Evolutionary conservation across 2,888 invertebrate genomes (phyloP).

Genomic region (Zhengitettix transpicula): DNA sequence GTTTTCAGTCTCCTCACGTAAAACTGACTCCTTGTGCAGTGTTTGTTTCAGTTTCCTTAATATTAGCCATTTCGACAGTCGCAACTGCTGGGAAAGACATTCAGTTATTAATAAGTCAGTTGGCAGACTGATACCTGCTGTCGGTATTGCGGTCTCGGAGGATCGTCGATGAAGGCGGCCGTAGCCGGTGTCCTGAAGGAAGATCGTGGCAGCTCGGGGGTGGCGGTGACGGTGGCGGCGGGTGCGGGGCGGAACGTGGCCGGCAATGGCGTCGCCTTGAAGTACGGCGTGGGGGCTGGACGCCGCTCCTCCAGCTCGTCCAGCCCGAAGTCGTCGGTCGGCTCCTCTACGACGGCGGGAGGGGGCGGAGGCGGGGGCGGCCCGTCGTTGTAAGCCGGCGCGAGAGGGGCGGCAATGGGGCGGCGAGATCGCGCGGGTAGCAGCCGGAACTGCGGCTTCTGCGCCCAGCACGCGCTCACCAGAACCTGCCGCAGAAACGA

Average conservation of each 20-base stretch:
- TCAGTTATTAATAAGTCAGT: no score
- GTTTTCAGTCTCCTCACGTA: no score
- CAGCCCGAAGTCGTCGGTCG: constrained; percentile 25
- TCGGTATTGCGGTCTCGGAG: constrained; percentile 5
- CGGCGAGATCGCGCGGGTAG: no score
- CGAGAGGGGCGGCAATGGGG: no score
- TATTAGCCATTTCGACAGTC: no score
- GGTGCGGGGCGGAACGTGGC: not conserved
- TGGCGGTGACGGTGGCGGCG: constrained; percentile 21
- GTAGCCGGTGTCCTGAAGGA: constrained; percentile 8
- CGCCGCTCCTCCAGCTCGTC: constrained; percentile 37
- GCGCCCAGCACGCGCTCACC: no score
- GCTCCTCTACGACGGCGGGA: constrained; percentile 22
- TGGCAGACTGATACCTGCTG: not conserved
- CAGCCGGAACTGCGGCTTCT: no score
- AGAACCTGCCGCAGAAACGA: no score
- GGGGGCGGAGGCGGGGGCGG: constrained; percentile 17
- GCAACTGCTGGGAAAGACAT: not conserved
- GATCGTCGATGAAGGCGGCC: constrained; percentile 4
- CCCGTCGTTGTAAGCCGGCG: not conserved
- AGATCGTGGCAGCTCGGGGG: constrained; percentile 4
- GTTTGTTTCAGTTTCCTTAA: no score
- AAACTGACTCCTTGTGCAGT: no score
- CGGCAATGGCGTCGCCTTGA: not conserved
- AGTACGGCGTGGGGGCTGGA: constrained; percentile 25